phyloP scores from a whole-genome alignment of 2,888 invertebrate genomes.

The Margaritifera margaritifera region DNA sequence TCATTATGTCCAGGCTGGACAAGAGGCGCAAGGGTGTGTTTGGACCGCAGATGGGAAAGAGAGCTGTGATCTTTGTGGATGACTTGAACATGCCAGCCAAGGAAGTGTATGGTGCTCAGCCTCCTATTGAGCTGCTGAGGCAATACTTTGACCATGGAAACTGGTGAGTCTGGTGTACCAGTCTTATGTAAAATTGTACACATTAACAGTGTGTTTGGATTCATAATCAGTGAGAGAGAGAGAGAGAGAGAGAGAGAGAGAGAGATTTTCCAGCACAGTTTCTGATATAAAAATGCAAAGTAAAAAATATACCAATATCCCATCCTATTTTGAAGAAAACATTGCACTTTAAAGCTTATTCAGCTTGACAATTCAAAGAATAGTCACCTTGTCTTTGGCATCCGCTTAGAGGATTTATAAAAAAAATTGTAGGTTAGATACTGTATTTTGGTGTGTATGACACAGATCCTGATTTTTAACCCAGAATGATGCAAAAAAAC shows the following conservation, averaged over 20 bases:
- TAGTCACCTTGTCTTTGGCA: too few species aligned
- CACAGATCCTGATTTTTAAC: too few species aligned
- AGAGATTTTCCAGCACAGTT: too few species aligned
- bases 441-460: too few species aligned
- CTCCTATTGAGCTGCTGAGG: conserved; percentile 87
- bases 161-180: conserved; percentile 77
- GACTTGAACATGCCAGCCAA: conserved; percentile 91
- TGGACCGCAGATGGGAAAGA: conserved; percentile 84
- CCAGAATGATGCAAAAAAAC: too few species aligned
- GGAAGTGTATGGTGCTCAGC: conserved; percentile 88
- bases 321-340: too few species aligned
- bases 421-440: too few species aligned
- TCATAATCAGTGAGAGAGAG: neutral
- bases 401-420: too few species aligned
- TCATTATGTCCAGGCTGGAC: conserved; percentile 74
- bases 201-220: neutral
- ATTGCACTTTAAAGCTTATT: too few species aligned
- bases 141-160: conserved; percentile 88
- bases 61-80: conserved; percentile 88
- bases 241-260: neutral
- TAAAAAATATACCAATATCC: too few species aligned
- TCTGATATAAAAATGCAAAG: too few species aligned
- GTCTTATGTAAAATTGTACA: neutral
- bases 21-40: conserved; percentile 81
- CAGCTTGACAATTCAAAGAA: too few species aligned